Base-by-base conservation (phyloP, 2,797 vertebrate genomes). In the Coregonus sp. region DNA sequence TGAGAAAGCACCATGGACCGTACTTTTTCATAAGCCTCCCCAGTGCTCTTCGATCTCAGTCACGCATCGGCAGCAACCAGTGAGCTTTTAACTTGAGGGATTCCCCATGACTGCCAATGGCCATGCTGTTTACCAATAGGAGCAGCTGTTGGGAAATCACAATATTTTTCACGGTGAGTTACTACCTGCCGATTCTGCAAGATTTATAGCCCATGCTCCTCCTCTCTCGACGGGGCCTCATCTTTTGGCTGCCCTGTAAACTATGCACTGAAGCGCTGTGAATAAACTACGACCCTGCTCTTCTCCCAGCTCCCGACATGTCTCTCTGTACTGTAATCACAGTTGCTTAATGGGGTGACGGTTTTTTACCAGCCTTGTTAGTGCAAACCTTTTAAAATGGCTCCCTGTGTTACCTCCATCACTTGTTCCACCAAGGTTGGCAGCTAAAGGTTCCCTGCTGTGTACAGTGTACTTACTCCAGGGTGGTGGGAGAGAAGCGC, bases 81-180 rank as follows among this genome's bases (percentile, higher is more conserved):
- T 77, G 79, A 85, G 78, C 82, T 65, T 73, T 86, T 82, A 84
- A 82, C 77, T 66, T 84, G 82, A 84, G 78, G 52, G 81, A 90
- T 87, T 85, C 80, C 72, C 63, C 35, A 70, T 2, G 0, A 69
- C 74, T 74, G 25, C 69, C 1, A 0, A 12, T 0, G 20, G 51
- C 35, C 40, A 75, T 75, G 63, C 78, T 69, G 75, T 81, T 86
- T 84, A 83, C 80, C 85, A 79, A 82, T 76, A 83, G 72, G 6
- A 37, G 5, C 33, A 11, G 33, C 47, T 80, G 77, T 51, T 71
- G 73, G 82, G 81, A 86, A 86, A 81, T 78, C 78, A 35, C 52
- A 37, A 73, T 18, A 71, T 47, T 52, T 77, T 78, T 81, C 18
- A 61, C 52, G 68, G 67, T 84, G 78, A 78, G 86, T 84, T 75